Evolutionary conservation across 2,888 invertebrate species (phyloP).

Genomic region (Hyposoter dolosus): DNA sequence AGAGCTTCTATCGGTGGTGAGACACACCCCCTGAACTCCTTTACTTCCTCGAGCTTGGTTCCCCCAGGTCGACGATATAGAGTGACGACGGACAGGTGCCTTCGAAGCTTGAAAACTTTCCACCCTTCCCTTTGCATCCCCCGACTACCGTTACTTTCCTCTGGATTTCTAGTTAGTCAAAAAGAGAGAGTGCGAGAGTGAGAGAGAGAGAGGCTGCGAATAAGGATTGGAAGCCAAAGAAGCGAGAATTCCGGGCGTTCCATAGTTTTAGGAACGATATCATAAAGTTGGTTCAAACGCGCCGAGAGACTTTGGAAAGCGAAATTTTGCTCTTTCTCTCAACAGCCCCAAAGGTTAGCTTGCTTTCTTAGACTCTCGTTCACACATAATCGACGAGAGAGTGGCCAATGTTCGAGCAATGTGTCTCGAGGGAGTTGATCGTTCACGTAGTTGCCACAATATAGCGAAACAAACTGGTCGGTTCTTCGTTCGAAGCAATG

Average conservation of each 20-base stretch:
- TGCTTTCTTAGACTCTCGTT: constrained; percentile 48
- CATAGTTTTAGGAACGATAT: constrained; percentile 42
- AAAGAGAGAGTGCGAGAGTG: neutral
- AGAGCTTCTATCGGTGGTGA: constrained; percentile 77
- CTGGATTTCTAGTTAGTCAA: constrained; percentile 8
- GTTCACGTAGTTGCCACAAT: neutral
- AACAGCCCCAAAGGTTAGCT: neutral
- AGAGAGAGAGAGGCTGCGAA: neutral
- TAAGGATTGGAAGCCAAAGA: constrained; percentile 31
- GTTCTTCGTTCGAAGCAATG: constrained; percentile 17
- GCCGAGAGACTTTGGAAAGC: constrained; percentile 24
- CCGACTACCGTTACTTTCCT: constrained; percentile 22
- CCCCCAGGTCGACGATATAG: constrained; percentile 10
- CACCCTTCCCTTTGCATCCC: constrained; percentile 27
- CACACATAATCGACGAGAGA: constrained; percentile 58
- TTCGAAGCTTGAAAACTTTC: constrained; percentile 69
- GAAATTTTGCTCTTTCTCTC: constrained; percentile 7
- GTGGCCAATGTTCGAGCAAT: constrained; percentile 35
- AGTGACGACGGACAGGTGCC: constrained; percentile 67
- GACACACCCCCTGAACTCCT: constrained; percentile 72
- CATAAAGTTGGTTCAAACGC: constrained; percentile 56
- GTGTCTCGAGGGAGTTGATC: constrained; percentile 50
- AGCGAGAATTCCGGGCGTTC: constrained; percentile 46
- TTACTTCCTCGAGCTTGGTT: constrained; percentile 38
- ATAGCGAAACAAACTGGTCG: neutral